These are phyloP conservation scores for Anas platyrhynchos DNA, from an alignment of 2,113 vertebrate species.

Conservation along the genomic window DNA sequence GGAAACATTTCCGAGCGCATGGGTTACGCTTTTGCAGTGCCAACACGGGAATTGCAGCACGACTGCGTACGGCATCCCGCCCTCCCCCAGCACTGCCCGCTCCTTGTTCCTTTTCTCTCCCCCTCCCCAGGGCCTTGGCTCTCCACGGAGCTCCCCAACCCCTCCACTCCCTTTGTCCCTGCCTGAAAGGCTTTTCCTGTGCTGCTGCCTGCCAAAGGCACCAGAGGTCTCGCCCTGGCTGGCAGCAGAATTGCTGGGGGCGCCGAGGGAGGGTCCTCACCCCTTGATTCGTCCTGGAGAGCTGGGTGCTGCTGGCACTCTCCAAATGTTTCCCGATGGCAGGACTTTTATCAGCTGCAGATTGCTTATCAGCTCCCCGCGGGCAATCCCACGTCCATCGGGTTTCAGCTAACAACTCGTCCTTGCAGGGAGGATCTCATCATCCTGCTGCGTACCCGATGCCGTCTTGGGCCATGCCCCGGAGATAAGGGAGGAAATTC, in stretches of 20 bases:
- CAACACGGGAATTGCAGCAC: background rate
- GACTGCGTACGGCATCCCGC: background rate
- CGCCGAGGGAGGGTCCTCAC: background rate
- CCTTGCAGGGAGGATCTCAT: background rate
- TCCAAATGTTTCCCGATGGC: background rate
- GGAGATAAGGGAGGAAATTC: background rate
- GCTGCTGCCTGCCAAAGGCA: background rate
- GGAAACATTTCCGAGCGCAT: background rate
- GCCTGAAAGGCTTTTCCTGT: constrained; percentile 43
- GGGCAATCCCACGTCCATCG: background rate
- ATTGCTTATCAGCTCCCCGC: background rate
- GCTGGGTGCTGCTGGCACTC: background rate
- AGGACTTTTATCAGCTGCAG: background rate
- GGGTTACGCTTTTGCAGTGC: background rate
- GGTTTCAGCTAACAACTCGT: background rate
- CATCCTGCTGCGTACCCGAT: background rate
- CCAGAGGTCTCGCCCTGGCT: background rate
- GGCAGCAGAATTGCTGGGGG: background rate
- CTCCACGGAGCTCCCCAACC: constrained; percentile 16
- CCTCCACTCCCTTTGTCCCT: constrained; percentile 38
- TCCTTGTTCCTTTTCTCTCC: background rate
- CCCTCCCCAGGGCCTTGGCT: background rate
- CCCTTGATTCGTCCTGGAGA: background rate
- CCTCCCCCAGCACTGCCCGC: constrained; percentile 5
- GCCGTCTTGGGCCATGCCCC: background rate